A percentile compares a stretch with the other conserved stretches of the same genome.
phyloP scores from a whole-genome alignment of 2,888 invertebrate species.

The Tiliacea aurago region DNA sequence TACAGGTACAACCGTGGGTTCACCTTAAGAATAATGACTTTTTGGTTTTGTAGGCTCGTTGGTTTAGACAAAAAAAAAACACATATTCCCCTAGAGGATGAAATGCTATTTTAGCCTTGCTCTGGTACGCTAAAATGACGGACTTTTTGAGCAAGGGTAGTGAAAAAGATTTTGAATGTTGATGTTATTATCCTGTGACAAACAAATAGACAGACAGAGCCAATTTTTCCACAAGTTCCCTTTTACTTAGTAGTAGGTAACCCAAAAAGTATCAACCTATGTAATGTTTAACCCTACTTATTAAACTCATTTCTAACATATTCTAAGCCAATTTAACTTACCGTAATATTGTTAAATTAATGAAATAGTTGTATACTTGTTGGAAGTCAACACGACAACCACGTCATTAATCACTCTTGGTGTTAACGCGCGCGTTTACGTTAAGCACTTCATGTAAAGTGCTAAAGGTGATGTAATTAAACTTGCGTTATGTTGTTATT shows the following conservation, averaged over 20 bases:
- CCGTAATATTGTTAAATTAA: conserved; percentile 44
- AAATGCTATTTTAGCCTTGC: no score
- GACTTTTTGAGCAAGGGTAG: no score
- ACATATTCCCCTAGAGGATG: no score
- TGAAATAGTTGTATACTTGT: conserved; percentile 51
- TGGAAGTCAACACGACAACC: conserved; percentile 46
- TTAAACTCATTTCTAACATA: conserved; percentile 27
- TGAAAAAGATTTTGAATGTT: not conserved
- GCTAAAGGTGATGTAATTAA: conserved; percentile 55
- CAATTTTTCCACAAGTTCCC: not conserved
- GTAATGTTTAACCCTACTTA: not conserved
- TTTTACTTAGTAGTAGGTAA: not conserved
- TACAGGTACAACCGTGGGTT: no score
- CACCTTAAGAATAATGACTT: no score
- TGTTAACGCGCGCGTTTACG: conserved; percentile 54
- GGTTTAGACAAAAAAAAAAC: no score
- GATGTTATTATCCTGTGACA: no score
- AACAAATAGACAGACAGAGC: no score
- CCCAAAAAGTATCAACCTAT: not conserved
- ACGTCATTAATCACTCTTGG: conserved; percentile 58
- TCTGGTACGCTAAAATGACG: no score
- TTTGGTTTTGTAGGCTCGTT: no score
- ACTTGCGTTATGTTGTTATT: conserved; percentile 51
- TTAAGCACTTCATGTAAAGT: conserved; percentile 52
- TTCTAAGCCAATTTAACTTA: conserved; percentile 42